Evolutionary conservation across 2,113 vertebrate genomes (phyloP).

Genomic region (Argyrosomus japonicus): DNA sequence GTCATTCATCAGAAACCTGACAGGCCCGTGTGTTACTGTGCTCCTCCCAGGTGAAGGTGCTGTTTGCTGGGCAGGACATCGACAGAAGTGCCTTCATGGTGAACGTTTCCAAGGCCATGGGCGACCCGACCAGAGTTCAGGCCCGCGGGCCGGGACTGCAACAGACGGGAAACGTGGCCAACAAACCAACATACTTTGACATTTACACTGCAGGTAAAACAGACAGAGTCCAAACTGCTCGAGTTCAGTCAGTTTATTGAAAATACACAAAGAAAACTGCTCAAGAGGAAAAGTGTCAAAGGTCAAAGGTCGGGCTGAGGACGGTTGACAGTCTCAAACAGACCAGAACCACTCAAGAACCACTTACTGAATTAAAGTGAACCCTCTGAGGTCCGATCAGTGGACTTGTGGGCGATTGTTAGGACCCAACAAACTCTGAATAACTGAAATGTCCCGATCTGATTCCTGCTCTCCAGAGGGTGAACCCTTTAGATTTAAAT

Average conservation of each 20-base stretch:
- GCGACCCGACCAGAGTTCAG: slow-evolving; percentile 91
- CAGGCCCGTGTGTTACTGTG: not conserved
- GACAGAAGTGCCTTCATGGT: slow-evolving; percentile 92
- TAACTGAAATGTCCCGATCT: too few species aligned
- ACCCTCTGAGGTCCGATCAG: too few species aligned
- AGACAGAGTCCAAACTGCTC: not conserved
- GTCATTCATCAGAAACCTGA: not conserved
- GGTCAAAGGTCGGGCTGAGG: too few species aligned
- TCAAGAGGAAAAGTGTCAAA: not conserved
- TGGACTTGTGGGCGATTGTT: too few species aligned
- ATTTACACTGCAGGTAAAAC: slow-evolving; percentile 91
- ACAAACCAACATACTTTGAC: slow-evolving; percentile 95
- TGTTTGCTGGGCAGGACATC: slow-evolving; percentile 96
- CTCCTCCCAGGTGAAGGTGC: slow-evolving; percentile 90
- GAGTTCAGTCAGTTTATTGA: not conserved
- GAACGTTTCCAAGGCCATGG: slow-evolving; percentile 89
- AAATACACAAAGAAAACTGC: not conserved
- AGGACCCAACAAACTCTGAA: too few species aligned
- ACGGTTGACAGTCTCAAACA: too few species aligned
- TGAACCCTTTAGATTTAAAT: too few species aligned
- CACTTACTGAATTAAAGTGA: too few species aligned
- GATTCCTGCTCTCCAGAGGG: too few species aligned
- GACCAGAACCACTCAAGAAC: too few species aligned
- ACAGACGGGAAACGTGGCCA: slow-evolving; percentile 89
- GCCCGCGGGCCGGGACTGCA: slow-evolving; percentile 93